These are phyloP conservation scores for Strigamia transsilvanica DNA, from an alignment of 2,888 invertebrate species.

Conservation along the genomic window DNA sequence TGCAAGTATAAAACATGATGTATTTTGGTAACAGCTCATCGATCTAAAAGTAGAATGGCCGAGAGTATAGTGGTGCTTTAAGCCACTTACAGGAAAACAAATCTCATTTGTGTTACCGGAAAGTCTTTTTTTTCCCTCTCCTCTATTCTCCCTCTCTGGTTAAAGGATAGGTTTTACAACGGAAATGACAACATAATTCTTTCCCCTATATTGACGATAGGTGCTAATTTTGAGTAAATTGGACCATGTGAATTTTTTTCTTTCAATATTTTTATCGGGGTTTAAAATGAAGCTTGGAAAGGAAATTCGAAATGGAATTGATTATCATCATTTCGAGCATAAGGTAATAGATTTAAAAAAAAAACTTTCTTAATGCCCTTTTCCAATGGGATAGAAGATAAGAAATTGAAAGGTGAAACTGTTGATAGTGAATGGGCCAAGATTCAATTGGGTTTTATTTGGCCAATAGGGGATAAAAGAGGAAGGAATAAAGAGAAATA, in stretches of 20 bases:
- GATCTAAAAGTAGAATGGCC: slow-evolving; percentile 38
- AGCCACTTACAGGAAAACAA: slow-evolving; percentile 35
- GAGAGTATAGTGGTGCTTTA: slow-evolving; percentile 34
- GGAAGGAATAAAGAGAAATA: slow-evolving; percentile 3
- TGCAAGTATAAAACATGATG: neutral
- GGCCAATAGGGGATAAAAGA: slow-evolving; percentile 27
- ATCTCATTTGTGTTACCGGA: slow-evolving; percentile 38
- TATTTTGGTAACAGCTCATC: slow-evolving; percentile 24
- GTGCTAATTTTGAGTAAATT: slow-evolving; percentile 38
- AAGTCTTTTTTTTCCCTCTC: neutral
- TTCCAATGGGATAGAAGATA: slow-evolving; percentile 16
- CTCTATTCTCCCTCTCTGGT: neutral
- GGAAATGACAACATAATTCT: slow-evolving; percentile 38
- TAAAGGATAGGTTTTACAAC: slow-evolving; percentile 26
- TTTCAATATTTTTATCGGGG: slow-evolving; percentile 13
- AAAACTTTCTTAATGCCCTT: slow-evolving; percentile 1
- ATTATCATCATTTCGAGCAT: slow-evolving; percentile 26
- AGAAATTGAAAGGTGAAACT: slow-evolving; percentile 35
- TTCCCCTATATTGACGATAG: slow-evolving; percentile 17
- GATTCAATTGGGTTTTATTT: slow-evolving; percentile 35
- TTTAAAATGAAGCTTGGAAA: slow-evolving; percentile 22
- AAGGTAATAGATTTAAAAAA: slow-evolving; percentile 12
- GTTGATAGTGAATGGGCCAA: slow-evolving; percentile 19
- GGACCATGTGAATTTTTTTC: neutral
- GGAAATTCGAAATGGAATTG: slow-evolving; percentile 32